Base-by-base conservation (phyloP, 2,888 invertebrate genomes). In the Sipunculus nudus region DNA sequence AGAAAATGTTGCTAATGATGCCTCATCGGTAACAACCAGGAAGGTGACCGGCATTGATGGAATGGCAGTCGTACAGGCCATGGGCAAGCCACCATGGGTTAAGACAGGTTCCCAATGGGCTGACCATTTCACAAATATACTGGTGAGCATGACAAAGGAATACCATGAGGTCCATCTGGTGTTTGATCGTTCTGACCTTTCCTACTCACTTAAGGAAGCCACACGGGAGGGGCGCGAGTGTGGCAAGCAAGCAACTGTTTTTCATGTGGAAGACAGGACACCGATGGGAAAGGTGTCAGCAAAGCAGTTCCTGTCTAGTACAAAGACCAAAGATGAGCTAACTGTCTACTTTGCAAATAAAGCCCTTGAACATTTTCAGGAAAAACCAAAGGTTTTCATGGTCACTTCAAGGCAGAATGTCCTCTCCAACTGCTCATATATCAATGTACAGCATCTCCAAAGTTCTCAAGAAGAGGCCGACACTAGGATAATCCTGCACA, bases 391-490 rank as follows among this genome's bases (percentile, higher is more conserved):
- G 13, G 43, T 16, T 19, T 10, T 16, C 21, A 19, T 43, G 16
- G 21, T 19, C 8, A 43, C 43, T 16, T 16, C 21, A 8, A 43
- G 21, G 16, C 16, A 43, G 21, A 19, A 43, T 16, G 21, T 19
- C 21, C 13, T 16, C 8, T 43, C 43, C 13, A 43, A 43, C 21
- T 10, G 21, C 8, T n/a, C n/a, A n/a, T n/a, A n/a, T n/a, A 8
- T 43, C 8, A 19, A 43, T 13, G 43, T 43, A 19, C 16, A 10
- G 8, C 43, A 43, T 43, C 43, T 43, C 16, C 43, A 19, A 13
- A 43, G 43, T 43, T 43, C 43, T 16, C 43, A 43, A 43, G 43
- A 43, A 43, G 43, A 43, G 19, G 43, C 43, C 8, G 43, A 43
- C 19, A 43, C 43, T 8, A 43, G 43, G 19, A 43, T 43, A 8